Evolutionary conservation across 2,797 vertebrate species (phyloP).

Genomic region (Clarias platycephalus): DNA sequence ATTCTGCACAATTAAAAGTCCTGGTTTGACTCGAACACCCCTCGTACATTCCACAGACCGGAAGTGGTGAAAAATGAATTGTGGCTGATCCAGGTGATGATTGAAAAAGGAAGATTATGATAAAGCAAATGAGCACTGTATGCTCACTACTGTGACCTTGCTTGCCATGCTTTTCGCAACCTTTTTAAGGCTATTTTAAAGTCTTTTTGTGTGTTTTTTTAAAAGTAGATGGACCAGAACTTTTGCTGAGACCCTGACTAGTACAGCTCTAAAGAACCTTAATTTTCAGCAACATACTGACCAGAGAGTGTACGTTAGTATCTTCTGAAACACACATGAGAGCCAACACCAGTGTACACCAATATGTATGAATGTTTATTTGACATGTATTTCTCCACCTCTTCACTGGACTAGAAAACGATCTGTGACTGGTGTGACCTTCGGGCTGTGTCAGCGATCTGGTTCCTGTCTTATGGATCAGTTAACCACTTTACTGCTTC

Average conservation of each 20-base stretch:
- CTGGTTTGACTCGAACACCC: too few species aligned
- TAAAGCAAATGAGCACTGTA: background rate
- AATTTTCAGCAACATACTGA: too few species aligned
- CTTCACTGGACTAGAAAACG: slow-evolving; percentile 51
- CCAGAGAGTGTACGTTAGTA: background rate
- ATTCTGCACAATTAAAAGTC: too few species aligned
- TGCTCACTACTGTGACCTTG: background rate
- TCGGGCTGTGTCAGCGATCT: slow-evolving; percentile 36
- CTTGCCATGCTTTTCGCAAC: background rate
- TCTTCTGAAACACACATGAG: background rate
- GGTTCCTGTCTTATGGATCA: slow-evolving; percentile 54
- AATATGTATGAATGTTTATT: slow-evolving; percentile 23
- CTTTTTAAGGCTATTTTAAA: background rate
- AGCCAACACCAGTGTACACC: slow-evolving; percentile 46
- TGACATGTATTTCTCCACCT: slow-evolving; percentile 43
- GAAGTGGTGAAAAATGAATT: too few species aligned
- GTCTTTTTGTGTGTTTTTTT: background rate
- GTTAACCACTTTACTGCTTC: slow-evolving; percentile 23
- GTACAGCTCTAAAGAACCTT: background rate
- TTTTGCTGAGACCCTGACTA: background rate
- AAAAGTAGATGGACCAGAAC: background rate
- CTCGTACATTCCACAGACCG: too few species aligned
- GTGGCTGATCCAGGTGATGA: background rate
- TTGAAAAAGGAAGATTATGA: background rate
- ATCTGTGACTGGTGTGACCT: slow-evolving; percentile 27